These are phyloP conservation scores for Lerema accius DNA, from an alignment of 1,140 invertebrate genomes.

Conservation along the genomic window DNA sequence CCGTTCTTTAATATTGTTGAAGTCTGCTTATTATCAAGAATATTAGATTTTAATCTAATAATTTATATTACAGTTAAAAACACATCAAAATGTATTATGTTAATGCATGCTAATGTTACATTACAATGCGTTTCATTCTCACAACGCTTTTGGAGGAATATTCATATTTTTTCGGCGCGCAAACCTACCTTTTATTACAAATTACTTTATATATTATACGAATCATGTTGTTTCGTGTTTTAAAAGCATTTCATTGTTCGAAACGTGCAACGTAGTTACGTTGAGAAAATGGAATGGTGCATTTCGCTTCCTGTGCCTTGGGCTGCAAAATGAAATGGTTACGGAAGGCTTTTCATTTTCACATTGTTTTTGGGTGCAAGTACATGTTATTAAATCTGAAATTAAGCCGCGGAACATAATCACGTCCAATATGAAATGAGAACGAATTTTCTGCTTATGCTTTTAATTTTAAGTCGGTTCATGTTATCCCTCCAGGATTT, in stretches of 20 bases:
- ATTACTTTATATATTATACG: constrained; percentile 58
- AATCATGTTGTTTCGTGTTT: constrained; percentile 70
- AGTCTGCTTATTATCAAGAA: too few species aligned
- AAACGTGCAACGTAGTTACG: constrained; percentile 67
- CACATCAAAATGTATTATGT: too few species aligned
- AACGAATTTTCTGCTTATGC: constrained; percentile 16
- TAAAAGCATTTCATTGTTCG: constrained; percentile 78
- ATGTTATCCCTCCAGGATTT: too few species aligned
- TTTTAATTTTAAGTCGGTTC: constrained; percentile 4
- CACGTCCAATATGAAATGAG: constrained; percentile 16
- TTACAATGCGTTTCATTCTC: not conserved
- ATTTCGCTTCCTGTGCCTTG: constrained; percentile 68
- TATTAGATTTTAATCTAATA: too few species aligned
- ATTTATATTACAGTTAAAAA: too few species aligned
- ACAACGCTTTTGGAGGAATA: not conserved
- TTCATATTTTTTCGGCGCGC: constrained; percentile 1
- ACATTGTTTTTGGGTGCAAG: constrained; percentile 49
- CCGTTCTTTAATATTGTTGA: too few species aligned
- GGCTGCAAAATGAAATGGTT: constrained; percentile 67
- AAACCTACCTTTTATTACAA: constrained; percentile 29
- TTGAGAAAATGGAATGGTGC: constrained; percentile 70
- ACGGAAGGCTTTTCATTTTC: constrained; percentile 59
- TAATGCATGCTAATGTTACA: not conserved
- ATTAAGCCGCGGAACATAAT: constrained; percentile 32
- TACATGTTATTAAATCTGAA: constrained; percentile 29